Base-by-base conservation (phyloP, 2,888 invertebrate genomes). In the Lamellibrachia columna region DNA sequence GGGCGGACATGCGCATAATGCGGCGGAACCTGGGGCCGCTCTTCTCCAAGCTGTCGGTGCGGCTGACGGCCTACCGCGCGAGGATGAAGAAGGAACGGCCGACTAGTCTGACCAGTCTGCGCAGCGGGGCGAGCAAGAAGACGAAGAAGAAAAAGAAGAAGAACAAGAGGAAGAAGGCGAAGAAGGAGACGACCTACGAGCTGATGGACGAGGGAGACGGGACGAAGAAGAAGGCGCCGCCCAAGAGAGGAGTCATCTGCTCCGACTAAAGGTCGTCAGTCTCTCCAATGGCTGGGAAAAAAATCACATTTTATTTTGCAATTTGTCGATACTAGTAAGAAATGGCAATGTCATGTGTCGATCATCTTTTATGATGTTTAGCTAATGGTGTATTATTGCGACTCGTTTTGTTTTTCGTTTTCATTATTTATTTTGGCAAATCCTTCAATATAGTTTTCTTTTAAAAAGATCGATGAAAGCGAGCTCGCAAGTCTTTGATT, bases 131-230 rank as follows among this genome's bases (percentile, higher is more conserved):
- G 15, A 7, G 2, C 3, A 75, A 75, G 75, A 75, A 75, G 75
- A 11, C 22, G 75, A 75, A 75, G 75, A 75, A 75, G 75, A 75
- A 58, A 58, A 58, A 75, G 75, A 75, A 75, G 75, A 75, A 75
- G 75, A 75, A 75, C 22, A 75, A 75, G 75, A 75, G 75, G 75
- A 75, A 75, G 75, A 75, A 22, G 75, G 75, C 75, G 75, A 75
- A 75, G 11, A 75, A 75, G 75, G 75, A 75, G 75, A 75, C 75
- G 75, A 75, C 75, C 75, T 75, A 75, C 22, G n/a, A 75, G 75
- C 22, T 75, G 75, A 75, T 75, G 75, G 75, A 75, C 75, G 75
- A 75, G 22, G 22, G 15, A 2, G 75, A 22, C 2, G n/a, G 75
- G 75, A 75, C 15, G 75, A 75, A 75, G 22, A 75, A 75, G 75